These are phyloP conservation scores for Proteles cristata DNA, from an alignment of 2,113 vertebrate species.

Conservation along the genomic window DNA sequence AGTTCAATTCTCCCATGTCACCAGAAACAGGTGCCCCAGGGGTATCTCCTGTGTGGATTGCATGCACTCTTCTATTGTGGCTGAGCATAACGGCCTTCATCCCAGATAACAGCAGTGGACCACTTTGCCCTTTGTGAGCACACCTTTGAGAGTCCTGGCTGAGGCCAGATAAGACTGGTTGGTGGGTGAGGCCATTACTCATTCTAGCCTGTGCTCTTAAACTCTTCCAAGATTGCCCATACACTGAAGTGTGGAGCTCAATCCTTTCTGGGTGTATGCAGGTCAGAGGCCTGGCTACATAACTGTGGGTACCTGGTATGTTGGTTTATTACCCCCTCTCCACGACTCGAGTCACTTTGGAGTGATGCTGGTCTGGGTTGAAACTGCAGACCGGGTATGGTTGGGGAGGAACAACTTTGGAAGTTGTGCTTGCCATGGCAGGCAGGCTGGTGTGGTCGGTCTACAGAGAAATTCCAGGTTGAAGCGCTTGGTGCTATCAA, in stretches of 20 bases:
- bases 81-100: not conserved
- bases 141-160: not conserved
- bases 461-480: not conserved
- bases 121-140: not conserved
- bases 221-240: not conserved
- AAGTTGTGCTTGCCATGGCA: not conserved
- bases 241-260: not conserved
- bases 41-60: not conserved
- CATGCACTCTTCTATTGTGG: not conserved
- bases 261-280: not conserved
- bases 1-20: not conserved
- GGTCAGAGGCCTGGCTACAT: not conserved
- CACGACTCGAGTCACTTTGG: not conserved
- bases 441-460: not conserved
- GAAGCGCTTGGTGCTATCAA: not conserved
- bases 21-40: not conserved
- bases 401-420: not conserved
- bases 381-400: not conserved
- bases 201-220: not conserved
- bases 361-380: not conserved
- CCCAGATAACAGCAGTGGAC: not conserved
- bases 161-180: not conserved
- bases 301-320: not conserved
- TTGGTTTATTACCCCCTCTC: not conserved
- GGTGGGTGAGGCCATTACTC: not conserved